phyloP scores from a whole-genome alignment of 2,113 vertebrate species.

The Uropsilus gracilis region DNA sequence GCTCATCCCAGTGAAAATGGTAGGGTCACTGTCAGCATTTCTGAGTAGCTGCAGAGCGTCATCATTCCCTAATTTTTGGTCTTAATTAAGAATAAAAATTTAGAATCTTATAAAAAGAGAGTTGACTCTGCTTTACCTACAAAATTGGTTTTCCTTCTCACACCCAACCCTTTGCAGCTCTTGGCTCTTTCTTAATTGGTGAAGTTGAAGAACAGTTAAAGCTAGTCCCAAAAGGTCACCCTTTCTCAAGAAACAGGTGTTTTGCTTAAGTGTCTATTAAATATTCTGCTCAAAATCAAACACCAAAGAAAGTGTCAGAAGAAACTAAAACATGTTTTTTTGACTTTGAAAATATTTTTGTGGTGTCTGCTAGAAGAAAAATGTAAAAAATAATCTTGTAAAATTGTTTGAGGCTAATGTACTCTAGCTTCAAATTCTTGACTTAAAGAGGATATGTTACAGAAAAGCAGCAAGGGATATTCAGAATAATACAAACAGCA shows the following conservation, averaged over 20 bases:
- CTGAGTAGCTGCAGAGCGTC: neutral
- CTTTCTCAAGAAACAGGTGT: neutral
- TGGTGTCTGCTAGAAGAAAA: neutral
- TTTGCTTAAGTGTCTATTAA: conserved; percentile 42
- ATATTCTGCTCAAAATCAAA: conserved; percentile 14
- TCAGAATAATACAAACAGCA: neutral
- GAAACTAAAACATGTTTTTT: neutral
- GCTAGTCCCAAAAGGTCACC: neutral
- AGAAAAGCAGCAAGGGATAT: neutral
- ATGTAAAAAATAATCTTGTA: neutral
- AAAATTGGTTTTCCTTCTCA: neutral
- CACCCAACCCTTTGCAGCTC: neutral
- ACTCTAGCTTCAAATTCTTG: neutral
- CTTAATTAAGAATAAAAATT: neutral
- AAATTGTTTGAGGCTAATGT: neutral
- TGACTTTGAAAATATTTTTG: conserved; percentile 36
- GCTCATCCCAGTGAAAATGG: neutral
- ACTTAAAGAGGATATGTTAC: conserved; percentile 20
- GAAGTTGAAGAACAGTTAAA: neutral
- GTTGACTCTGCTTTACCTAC: neutral
- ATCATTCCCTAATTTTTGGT: neutral
- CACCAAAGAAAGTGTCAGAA: neutral
- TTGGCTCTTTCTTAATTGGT: neutral
- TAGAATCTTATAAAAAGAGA: neutral
- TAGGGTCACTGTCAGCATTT: neutral